Evolutionary conservation across 2,888 invertebrate species (phyloP).

Genomic region (Tinea pellionella): DNA sequence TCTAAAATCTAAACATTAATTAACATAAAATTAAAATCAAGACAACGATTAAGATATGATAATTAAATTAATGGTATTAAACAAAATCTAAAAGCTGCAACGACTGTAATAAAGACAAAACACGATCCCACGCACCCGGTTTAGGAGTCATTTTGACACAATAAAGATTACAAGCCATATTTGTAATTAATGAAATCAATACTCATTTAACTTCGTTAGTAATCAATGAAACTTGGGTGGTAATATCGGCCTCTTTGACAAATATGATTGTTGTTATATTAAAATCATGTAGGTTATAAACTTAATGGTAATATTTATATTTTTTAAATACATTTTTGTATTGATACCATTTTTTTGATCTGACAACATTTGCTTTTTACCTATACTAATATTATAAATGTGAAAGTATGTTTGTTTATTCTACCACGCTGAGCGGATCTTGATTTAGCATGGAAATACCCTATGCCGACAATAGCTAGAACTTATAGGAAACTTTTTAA

Average conservation of each 20-base stretch:
- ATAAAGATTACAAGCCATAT: conserved; percentile 51
- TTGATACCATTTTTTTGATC: no score
- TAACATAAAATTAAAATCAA: background rate
- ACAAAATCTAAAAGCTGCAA: conserved; percentile 30
- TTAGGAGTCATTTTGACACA: conserved; percentile 20
- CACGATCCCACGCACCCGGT: background rate
- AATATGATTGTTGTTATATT: conserved; percentile 32
- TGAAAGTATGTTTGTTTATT: no score
- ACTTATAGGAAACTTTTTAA: no score
- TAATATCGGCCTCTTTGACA: conserved; percentile 42
- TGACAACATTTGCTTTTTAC: no score
- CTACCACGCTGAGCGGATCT: no score
- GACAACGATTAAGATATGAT: background rate
- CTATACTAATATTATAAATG: no score
- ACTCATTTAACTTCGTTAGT: conserved; percentile 32
- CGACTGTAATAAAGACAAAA: conserved; percentile 27
- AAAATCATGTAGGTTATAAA: conserved; percentile 28
- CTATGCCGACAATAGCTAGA: no score
- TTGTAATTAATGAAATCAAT: conserved; percentile 59
- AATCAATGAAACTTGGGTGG: conserved; percentile 36
- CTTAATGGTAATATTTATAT: no score
- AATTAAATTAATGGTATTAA: conserved; percentile 43
- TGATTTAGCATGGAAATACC: no score
- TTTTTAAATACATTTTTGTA: no score
- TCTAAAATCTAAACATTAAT: background rate